Conservation (phyloP, 1,140 invertebrate species). For the Oedothorax gibbosus region DNA sequence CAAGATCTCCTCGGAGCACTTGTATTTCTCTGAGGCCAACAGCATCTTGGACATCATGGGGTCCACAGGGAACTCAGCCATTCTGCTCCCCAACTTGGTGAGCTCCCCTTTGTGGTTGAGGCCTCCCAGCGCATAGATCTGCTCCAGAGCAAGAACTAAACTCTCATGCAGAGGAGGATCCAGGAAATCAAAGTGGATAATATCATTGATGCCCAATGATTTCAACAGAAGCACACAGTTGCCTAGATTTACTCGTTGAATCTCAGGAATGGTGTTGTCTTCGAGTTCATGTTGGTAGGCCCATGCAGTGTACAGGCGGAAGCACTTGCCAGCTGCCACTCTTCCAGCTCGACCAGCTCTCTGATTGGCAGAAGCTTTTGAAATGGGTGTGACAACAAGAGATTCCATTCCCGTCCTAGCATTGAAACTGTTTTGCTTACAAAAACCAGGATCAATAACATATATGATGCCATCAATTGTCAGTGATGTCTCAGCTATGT, state of each 20-base stretch:
- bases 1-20: constrained; percentile 97
- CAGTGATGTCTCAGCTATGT: constrained; percentile 98
- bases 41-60: constrained; percentile 99
- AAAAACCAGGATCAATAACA: constrained; percentile 99
- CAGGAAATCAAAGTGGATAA: constrained; percentile 98
- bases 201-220: constrained; percentile 96
- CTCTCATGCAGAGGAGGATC: constrained; percentile 99
- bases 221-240: constrained; percentile 98
- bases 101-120: constrained; percentile 97
- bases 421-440: constrained; percentile 99
- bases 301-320: constrained; percentile 84
- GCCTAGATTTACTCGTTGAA: constrained; percentile 96
- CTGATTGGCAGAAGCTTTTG: constrained; percentile 91
- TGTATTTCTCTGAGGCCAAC: constrained; percentile 95
- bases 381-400: constrained; percentile 96
- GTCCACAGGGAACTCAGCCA: constrained; percentile 99
- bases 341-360: constrained; percentile 91
- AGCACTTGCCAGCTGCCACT: constrained; percentile 97
- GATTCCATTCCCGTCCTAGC: constrained; percentile 98
- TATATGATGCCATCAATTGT: constrained; percentile 99
- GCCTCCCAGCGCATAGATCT: constrained; percentile 97
- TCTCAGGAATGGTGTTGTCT: constrained; percentile 98
- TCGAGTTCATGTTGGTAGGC: constrained; percentile 95
- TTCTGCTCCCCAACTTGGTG: constrained; percentile 94
- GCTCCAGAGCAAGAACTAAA: constrained; percentile 89